These are phyloP conservation scores for Rosalia funebris DNA, from an alignment of 2,888 invertebrate genomes.

Conservation along the genomic window DNA sequence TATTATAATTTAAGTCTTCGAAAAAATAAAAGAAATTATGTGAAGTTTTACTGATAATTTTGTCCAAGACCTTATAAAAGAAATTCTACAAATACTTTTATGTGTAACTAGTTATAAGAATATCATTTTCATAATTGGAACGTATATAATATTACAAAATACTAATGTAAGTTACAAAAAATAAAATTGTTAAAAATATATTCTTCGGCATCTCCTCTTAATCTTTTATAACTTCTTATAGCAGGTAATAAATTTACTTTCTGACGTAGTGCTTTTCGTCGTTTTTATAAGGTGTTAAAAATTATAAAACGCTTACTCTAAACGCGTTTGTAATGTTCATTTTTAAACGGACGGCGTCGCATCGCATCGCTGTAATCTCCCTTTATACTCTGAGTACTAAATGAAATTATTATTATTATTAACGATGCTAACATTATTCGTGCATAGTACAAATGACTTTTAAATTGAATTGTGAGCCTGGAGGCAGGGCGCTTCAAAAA, in stretches of 20 bases:
- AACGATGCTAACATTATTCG: constrained; percentile 64
- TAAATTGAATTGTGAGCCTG: constrained; percentile 71
- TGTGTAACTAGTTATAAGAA: too few relatives aligned
- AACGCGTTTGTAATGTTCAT: constrained; percentile 55
- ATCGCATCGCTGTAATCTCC: constrained; percentile 60
- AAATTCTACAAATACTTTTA: too few relatives aligned
- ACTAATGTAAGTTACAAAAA: too few relatives aligned
- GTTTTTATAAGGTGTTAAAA: constrained; percentile 52
- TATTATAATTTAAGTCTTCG: too few relatives aligned
- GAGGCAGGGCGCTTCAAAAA: constrained; percentile 68
- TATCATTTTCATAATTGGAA: too few relatives aligned
- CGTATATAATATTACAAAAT: too few relatives aligned
- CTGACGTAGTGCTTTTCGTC: constrained; percentile 40
- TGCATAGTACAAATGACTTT: constrained; percentile 73
- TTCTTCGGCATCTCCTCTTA: constrained; percentile 15
- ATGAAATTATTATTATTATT: constrained; percentile 63
- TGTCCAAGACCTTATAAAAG: too few relatives aligned
- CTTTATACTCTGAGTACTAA: constrained; percentile 60
- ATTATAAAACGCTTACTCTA: constrained; percentile 56
- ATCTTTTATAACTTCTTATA: constrained; percentile 26
- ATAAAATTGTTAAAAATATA: too few relatives aligned
- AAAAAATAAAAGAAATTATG: too few relatives aligned
- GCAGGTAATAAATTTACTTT: constrained; percentile 51
- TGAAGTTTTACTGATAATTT: too few relatives aligned
- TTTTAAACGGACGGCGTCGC: constrained; percentile 51